phyloP scores from a whole-genome alignment of 2,888 invertebrate species.

The Ligdia adustata region DNA sequence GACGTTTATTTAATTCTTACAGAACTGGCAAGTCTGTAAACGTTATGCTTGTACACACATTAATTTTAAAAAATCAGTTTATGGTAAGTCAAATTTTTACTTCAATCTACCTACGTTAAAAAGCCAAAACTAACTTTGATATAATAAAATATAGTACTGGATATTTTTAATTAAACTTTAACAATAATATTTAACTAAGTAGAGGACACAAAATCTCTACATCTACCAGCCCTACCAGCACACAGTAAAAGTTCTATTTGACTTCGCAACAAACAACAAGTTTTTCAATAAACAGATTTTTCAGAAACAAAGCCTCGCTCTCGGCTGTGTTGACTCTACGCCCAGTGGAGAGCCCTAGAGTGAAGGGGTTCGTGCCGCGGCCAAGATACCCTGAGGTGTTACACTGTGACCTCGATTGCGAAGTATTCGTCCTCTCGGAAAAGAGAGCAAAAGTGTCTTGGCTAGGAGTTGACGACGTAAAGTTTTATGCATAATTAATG shows the following conservation, averaged over 20 bases:
- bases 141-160: no score
- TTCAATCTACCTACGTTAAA: no score
- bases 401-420: constrained; percentile 28
- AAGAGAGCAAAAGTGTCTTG: constrained; percentile 11
- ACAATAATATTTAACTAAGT: no score
- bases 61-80: no score
- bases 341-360: constrained; percentile 22
- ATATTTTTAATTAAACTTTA: no score
- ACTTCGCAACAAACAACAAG: constrained; percentile 24
- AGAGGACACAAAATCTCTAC: no score
- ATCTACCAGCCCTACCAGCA: background rate
- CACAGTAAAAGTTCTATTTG: constrained; percentile 13
- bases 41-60: no score
- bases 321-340: constrained; percentile 37
- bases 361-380: constrained; percentile 17
- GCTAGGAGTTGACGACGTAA: background rate
- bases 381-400: constrained; percentile 23
- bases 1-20: no score
- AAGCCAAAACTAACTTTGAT: no score
- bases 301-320: constrained; percentile 24
- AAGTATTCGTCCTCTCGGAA: constrained; percentile 10
- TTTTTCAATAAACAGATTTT: constrained; percentile 36
- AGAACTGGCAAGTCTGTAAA: no score
- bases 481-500: no score
- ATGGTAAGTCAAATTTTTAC: no score